Percentiles rank a stretch among this genome's conserved stretches.
These are phyloP conservation scores for Catostomus latipinnis DNA, from an alignment of 2,797 vertebrate genomes.

Conservation along the genomic window DNA sequence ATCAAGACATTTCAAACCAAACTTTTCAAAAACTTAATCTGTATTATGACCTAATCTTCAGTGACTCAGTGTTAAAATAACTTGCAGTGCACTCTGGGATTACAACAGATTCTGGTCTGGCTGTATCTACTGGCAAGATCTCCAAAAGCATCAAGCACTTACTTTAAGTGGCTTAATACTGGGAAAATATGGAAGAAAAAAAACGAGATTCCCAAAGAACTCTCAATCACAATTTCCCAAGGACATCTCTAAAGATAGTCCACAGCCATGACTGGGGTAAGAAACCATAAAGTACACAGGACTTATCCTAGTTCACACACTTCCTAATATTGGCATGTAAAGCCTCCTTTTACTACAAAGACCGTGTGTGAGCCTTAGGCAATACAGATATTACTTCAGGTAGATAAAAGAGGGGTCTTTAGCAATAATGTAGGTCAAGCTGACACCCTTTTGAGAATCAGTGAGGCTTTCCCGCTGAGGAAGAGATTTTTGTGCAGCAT, in stretches of 20 bases:
- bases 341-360: slow-evolving; percentile 50
- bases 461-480: neutral
- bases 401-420: neutral
- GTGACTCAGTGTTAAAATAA: neutral
- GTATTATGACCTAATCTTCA: neutral
- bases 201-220: slow-evolving; percentile 24
- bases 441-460: slow-evolving; percentile 4
- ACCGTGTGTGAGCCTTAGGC: slow-evolving; percentile 53
- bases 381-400: slow-evolving; percentile 70
- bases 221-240: slow-evolving; percentile 26
- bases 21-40: slow-evolving; percentile 18
- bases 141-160: slow-evolving; percentile 10
- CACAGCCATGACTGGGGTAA: slow-evolving; percentile 11
- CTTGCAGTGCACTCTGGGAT: neutral
- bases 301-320: slow-evolving; percentile 26
- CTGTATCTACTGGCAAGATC: slow-evolving; percentile 1
- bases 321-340: neutral
- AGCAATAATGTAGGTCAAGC: slow-evolving; percentile 1
- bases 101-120: neutral
- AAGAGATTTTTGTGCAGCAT: slow-evolving; percentile 19
- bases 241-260: slow-evolving; percentile 13
- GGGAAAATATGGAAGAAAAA: neutral
- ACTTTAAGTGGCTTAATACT: neutral
- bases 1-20: slow-evolving; percentile 9
- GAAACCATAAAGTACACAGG: slow-evolving; percentile 12